Conservation (phyloP, 1,140 invertebrate species). For the Goniozus legneri region DNA sequence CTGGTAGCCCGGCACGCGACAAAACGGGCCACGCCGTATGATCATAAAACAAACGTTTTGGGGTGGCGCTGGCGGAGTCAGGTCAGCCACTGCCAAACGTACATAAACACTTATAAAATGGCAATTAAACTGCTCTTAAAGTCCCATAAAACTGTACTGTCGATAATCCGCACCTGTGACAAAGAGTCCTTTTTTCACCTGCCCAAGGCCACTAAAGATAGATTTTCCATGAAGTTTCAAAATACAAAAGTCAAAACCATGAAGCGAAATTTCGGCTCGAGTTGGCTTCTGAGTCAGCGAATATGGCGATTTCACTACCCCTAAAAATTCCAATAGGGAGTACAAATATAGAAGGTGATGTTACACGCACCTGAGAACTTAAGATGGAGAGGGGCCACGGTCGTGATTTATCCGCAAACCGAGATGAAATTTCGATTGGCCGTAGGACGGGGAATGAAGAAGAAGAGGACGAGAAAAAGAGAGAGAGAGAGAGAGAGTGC, state of each 20-base stretch:
- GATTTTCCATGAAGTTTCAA: constrained; percentile 10
- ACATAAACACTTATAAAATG: constrained; percentile 58
- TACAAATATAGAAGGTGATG: too few relatives aligned
- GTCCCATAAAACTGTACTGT: constrained; percentile 57
- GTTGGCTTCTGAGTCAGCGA: too few relatives aligned
- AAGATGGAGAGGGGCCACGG: too few relatives aligned
- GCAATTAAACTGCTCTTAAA: constrained; percentile 58
- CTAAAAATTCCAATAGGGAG: too few relatives aligned
- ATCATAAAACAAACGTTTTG: constrained; percentile 56
- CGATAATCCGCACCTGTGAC: constrained; percentile 57
- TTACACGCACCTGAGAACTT: too few relatives aligned
- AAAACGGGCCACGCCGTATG: constrained; percentile 48
- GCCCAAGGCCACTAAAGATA: constrained; percentile 8
- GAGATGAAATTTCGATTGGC: too few relatives aligned
- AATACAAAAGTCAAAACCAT: too few relatives aligned
- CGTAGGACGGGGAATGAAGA: constrained; percentile 12
- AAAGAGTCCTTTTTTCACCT: constrained; percentile 23
- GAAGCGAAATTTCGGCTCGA: too few relatives aligned
- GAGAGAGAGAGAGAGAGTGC: constrained; percentile 6
- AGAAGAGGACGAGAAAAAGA: constrained; percentile 3
- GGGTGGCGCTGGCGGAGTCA: constrained; percentile 48
- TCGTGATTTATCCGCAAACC: too few relatives aligned
- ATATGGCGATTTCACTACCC: too few relatives aligned
- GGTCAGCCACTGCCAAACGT: constrained; percentile 46
- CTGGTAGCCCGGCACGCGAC: constrained; percentile 51